Percentiles rank a stretch among this genome's conserved stretches.
Conservation (phyloP, 2,797 vertebrate genomes). For the Sitta carolinensis region DNA sequence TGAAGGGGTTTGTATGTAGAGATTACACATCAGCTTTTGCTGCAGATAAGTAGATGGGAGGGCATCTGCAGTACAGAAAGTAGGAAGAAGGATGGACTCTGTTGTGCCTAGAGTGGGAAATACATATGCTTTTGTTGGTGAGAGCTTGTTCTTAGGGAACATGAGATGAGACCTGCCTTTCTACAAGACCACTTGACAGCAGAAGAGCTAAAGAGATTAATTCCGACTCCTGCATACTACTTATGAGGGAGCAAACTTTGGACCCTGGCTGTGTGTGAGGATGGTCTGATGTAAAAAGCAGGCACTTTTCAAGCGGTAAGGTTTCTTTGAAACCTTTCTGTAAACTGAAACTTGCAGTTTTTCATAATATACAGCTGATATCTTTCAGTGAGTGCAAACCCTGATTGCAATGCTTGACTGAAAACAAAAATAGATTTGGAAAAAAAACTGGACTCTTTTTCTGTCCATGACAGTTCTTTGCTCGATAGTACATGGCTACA, state of each 20-base stretch:
- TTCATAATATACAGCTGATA: background rate
- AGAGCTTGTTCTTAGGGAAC: background rate
- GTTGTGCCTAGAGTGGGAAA: background rate
- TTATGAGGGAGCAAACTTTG: background rate
- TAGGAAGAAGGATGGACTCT: background rate
- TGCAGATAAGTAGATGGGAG: background rate
- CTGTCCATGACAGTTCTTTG: background rate
- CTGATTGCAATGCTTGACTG: background rate
- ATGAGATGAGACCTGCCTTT: background rate
- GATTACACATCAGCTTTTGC: background rate
- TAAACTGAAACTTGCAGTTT: background rate
- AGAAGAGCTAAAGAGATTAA: background rate
- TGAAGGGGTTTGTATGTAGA: background rate
- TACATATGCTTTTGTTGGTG: background rate
- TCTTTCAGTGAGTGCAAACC: background rate
- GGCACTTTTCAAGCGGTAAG: background rate
- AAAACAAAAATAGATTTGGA: constrained; percentile 30
- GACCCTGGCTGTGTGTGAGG: background rate
- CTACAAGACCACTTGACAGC: background rate
- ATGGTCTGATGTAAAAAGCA: background rate
- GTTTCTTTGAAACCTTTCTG: background rate
- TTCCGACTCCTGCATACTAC: background rate
- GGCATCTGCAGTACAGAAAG: background rate
- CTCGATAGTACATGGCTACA: background rate
- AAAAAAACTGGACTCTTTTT: background rate